phyloP scores from a whole-genome alignment of 2,797 vertebrate genomes.

The Toxotes lorentzi region DNA sequence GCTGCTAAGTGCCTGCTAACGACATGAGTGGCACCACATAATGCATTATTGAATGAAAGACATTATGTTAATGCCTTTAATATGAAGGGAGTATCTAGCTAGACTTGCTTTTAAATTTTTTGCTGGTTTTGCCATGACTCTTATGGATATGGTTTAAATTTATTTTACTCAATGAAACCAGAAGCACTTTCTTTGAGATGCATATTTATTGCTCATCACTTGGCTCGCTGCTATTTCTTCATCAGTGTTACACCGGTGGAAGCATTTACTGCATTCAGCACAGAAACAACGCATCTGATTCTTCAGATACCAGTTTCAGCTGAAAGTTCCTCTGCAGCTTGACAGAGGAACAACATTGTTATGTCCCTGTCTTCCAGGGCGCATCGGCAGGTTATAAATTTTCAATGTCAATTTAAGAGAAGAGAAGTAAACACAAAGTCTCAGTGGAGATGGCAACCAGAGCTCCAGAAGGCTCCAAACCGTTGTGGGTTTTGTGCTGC shows the following conservation, averaged over 20 bases:
- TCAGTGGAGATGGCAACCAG: neutral
- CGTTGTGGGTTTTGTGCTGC: neutral
- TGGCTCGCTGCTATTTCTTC: neutral
- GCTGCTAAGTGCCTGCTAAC: conserved; percentile 22
- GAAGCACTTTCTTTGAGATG: neutral
- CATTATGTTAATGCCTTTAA: neutral
- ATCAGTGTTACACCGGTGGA: neutral
- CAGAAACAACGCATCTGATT: neutral
- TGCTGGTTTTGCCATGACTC: neutral
- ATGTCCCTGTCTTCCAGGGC: conserved; percentile 4
- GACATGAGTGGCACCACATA: conserved; percentile 15
- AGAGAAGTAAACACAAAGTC: neutral
- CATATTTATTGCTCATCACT: neutral
- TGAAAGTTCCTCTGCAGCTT: conserved; percentile 7
- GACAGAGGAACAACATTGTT: conserved; percentile 8
- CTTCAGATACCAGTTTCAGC: conserved; percentile 4
- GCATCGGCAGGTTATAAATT: neutral
- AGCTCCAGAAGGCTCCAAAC: neutral
- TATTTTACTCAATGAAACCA: neutral
- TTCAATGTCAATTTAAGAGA: conserved; percentile 14
- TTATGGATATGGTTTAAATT: neutral
- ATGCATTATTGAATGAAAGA: conserved; percentile 23
- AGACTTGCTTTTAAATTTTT: neutral
- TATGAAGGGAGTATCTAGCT: neutral
- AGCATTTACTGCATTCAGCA: neutral